Evolutionary conservation across 2,113 vertebrate species (phyloP), one percentile per base, ranked within the genome.

Genomic region (Entelurus aequoreus): DNA sequence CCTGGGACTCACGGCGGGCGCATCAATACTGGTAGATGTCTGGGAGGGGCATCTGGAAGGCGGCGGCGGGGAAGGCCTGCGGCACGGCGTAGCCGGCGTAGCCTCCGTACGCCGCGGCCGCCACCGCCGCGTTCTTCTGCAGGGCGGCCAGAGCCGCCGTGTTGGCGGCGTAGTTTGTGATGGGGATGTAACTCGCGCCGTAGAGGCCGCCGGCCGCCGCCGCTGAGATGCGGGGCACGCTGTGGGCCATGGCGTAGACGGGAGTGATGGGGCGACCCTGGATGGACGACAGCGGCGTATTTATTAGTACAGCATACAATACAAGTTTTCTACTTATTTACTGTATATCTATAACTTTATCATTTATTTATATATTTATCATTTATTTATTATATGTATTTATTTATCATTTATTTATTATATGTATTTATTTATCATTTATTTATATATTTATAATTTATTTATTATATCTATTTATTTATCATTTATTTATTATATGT

Each of bases 221-320:
- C 0, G 94, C 4, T 0, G 94, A 95, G 61, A 99, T 94, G 77
- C 96, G 93, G 84, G 91, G 96, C 3, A 99, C 66, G 0, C 92
- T 95, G 15, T 94, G 95, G 61, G 95, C 91, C 93, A 98, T 93
- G 2, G 96, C 93, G 62, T 99, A 99, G 19, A 99, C 93, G 0
- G 96, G 96, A 2, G 96, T 98, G 80, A 99, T 94, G 6, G 96
- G 95, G 63, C 96, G 95, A 16, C 93, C 95, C 96, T 99, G 85
- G 61, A 12, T 50, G 36, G 10, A 48, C 3, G 46, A 46, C 42
- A 46, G 42, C 3, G 42, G 10, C 3, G 9, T 3, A 19, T 7
- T 51, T 7, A 21, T 51, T 50, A 2, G 15, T 6, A 12, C 6
- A 51, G 6, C 19, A 19, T 16, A 5, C 7, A 14, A 19, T n/a